A percentile compares a stretch with the other conserved stretches of the same genome.
These are phyloP conservation scores for Myanophis thanlyinensis DNA, from an alignment of 2,113 vertebrate species.

Conservation along the genomic window DNA sequence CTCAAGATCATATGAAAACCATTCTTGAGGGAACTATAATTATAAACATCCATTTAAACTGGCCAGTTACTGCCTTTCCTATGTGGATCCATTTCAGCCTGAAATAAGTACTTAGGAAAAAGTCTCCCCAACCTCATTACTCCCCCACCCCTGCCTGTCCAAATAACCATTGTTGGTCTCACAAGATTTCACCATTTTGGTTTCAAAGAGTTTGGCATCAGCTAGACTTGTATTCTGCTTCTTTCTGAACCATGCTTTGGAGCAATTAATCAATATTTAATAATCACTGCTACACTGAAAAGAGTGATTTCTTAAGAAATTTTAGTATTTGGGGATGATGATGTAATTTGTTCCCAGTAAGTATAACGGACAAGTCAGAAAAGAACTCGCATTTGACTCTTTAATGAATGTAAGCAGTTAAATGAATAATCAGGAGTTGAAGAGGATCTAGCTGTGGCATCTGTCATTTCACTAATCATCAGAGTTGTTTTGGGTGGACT, in stretches of 20 bases:
- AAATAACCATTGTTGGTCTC: not conserved
- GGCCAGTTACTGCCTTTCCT: not conserved
- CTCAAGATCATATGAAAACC: not conserved
- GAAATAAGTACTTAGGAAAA: not conserved
- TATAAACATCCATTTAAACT: not conserved
- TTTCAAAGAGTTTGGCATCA: not conserved
- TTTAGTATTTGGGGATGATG: slow-evolving; percentile 45
- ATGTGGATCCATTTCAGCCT: not conserved
- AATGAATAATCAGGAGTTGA: slow-evolving; percentile 37
- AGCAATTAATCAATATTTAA: slow-evolving; percentile 8
- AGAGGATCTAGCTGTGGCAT: slow-evolving; percentile 17
- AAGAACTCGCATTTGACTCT: slow-evolving; percentile 67
- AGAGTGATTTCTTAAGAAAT: slow-evolving; percentile 50
- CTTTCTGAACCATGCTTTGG: not conserved
- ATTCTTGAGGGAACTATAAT: not conserved
- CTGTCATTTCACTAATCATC: not conserved
- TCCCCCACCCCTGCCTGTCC: not conserved
- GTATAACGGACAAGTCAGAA: slow-evolving; percentile 61
- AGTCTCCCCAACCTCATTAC: not conserved
- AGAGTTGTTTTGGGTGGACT: not conserved
- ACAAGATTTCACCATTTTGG: not conserved
- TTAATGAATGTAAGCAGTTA: slow-evolving; percentile 52
- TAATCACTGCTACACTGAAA: slow-evolving; percentile 15
- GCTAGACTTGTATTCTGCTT: not conserved
- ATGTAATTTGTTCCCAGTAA: slow-evolving; percentile 48